phyloP scores from a whole-genome alignment of 2,113 vertebrate genomes.

The Antechinus stuartii region DNA sequence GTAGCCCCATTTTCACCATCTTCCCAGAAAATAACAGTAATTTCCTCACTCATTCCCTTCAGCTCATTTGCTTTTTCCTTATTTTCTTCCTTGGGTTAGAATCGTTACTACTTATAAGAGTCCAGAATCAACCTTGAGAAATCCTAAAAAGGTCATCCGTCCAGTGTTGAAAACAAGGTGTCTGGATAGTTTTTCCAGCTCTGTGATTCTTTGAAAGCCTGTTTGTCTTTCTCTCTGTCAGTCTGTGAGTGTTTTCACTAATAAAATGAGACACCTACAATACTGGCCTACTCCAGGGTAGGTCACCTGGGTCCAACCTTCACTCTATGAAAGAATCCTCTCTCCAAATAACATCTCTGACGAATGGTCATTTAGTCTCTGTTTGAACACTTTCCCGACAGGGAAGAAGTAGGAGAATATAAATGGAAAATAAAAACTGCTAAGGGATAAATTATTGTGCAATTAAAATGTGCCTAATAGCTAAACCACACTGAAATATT shows the following conservation, averaged over 20 bases:
- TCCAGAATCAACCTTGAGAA: background rate
- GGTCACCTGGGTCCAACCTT: constrained; percentile 8
- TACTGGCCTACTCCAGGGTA: background rate
- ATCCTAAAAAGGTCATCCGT: background rate
- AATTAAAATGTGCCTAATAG: constrained; percentile 47
- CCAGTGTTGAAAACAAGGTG: background rate
- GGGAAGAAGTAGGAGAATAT: background rate
- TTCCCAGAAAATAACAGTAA: background rate
- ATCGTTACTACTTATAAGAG: background rate
- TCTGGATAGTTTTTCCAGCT: background rate
- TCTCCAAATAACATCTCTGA: constrained; percentile 41
- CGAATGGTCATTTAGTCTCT: constrained; percentile 21
- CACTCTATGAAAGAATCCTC: constrained; percentile 33
- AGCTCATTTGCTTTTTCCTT: background rate
- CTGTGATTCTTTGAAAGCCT: background rate
- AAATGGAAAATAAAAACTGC: constrained; percentile 46
- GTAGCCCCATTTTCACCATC: background rate
- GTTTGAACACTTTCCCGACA: constrained; percentile 5
- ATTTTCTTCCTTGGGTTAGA: background rate
- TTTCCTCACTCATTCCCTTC: background rate
- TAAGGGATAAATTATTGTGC: constrained; percentile 46
- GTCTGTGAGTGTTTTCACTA: background rate
- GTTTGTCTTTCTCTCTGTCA: background rate
- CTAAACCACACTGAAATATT: constrained; percentile 1
- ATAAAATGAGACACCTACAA: background rate